Conservation (phyloP, 1,140 invertebrate genomes). For the Nebria ingens region DNA sequence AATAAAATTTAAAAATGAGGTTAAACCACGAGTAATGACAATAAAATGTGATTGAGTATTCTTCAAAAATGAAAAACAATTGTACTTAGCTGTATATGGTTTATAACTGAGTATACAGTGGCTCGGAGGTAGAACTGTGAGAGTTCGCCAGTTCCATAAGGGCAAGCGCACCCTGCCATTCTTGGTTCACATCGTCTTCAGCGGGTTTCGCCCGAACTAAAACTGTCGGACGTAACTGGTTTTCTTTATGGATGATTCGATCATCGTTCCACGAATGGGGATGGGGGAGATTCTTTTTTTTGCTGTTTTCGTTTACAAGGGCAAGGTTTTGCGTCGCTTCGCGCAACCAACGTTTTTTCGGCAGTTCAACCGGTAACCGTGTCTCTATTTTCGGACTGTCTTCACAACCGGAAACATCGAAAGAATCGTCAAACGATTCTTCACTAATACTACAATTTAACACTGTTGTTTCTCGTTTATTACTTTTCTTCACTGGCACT, state of each 20-base stretch:
- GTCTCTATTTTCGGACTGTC: slow-evolving; percentile 23
- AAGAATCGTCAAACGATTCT: slow-evolving; percentile 27
- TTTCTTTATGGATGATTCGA: slow-evolving; percentile 29
- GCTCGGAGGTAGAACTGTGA: not conserved
- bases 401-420: slow-evolving; percentile 33
- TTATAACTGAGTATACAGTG: slow-evolving; percentile 3
- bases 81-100: too few relatives aligned
- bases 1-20: too few relatives aligned
- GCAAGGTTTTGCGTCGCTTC: slow-evolving; percentile 42
- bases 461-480: slow-evolving; percentile 28
- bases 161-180: slow-evolving; percentile 47
- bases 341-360: slow-evolving; percentile 52
- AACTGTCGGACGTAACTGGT: slow-evolving; percentile 44
- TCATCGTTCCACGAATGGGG: slow-evolving; percentile 9
- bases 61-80: too few relatives aligned
- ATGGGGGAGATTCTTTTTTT: slow-evolving; percentile 16
- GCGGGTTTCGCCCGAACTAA: slow-evolving; percentile 38
- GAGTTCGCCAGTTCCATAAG: slow-evolving; percentile 45
- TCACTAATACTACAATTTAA: not conserved
- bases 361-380: slow-evolving; percentile 39
- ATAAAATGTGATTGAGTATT: too few relatives aligned
- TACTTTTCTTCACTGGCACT: slow-evolving; percentile 26
- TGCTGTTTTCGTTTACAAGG: slow-evolving; percentile 13
- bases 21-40: too few relatives aligned
- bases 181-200: slow-evolving; percentile 30